Percentiles rank a stretch among this genome's conserved stretches.
These are phyloP conservation scores for Tachysurus fulvidraco DNA, from an alignment of 2,113 vertebrate genomes.

Conservation along the genomic window DNA sequence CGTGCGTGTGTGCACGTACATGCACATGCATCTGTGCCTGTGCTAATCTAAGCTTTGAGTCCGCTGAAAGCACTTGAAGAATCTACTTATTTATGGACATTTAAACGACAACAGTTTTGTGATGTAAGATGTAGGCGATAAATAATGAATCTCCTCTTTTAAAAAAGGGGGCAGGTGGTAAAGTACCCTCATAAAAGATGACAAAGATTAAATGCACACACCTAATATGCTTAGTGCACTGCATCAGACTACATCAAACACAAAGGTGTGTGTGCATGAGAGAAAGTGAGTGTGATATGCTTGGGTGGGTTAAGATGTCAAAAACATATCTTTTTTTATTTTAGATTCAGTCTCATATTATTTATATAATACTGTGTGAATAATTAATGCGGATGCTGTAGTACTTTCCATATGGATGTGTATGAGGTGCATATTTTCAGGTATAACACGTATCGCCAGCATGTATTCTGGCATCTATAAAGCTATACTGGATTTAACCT, in stretches of 20 bases:
- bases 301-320: not conserved
- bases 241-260: constrained; percentile 34
- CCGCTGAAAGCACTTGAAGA: constrained; percentile 58
- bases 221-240: constrained; percentile 58
- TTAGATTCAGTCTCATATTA: constrained; percentile 20
- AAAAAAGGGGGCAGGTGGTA: constrained; percentile 56
- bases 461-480: constrained; percentile 49
- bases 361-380: constrained; percentile 48
- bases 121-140: constrained; percentile 66
- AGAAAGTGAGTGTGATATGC: too few species aligned
- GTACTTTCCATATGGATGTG: constrained; percentile 33
- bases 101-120: constrained; percentile 60
- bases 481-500: constrained; percentile 42
- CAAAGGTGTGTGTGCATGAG: not conserved
- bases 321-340: constrained; percentile 15
- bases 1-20: not conserved
- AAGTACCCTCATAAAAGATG: constrained; percentile 50
- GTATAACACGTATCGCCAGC: not conserved
- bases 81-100: constrained; percentile 64
- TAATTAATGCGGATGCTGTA: constrained; percentile 47
- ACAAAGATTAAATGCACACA: constrained; percentile 62
- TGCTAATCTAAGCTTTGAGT: not conserved
- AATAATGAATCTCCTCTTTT: constrained; percentile 69
- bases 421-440: constrained; percentile 46
- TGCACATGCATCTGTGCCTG: not conserved